These are phyloP conservation scores for Drosophila seguyi DNA, from an alignment of 1,140 invertebrate species.

Conservation along the genomic window DNA sequence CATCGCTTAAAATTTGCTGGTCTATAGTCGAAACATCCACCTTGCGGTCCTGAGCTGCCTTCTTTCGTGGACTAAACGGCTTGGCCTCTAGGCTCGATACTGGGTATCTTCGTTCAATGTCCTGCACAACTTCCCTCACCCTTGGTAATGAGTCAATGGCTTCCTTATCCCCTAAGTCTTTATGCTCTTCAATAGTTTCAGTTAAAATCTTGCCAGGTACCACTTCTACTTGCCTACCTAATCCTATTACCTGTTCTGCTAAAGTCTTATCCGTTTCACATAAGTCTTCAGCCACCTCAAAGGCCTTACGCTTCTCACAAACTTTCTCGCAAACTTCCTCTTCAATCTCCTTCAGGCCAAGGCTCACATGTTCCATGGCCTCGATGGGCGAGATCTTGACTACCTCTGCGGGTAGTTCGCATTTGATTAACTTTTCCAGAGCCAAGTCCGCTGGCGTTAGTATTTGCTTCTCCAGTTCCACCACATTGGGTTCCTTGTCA, in stretches of 20 bases:
- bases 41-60: conserved; percentile 35
- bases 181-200: conserved; percentile 52
- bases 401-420: conserved; percentile 55
- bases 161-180: conserved; percentile 67
- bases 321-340: conserved; percentile 78
- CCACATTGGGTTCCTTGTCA: conserved; percentile 49
- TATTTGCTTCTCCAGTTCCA: conserved; percentile 74
- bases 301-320: conserved; percentile 71
- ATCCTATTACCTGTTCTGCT: conserved; percentile 65
- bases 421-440: conserved; percentile 54
- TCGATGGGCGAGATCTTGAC: conserved; percentile 72
- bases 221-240: conserved; percentile 62
- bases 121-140: conserved; percentile 72
- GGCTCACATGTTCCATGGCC: conserved; percentile 47
- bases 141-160: conserved; percentile 56
- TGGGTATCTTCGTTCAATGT: conserved; percentile 69
- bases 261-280: conserved; percentile 80
- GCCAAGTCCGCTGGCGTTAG: conserved; percentile 63
- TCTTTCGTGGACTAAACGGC: conserved; percentile 74
- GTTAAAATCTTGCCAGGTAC: conserved; percentile 73
- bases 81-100: conserved; percentile 59
- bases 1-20: conserved; percentile 71
- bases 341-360: conserved; percentile 51
- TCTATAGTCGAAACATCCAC: conserved; percentile 64
- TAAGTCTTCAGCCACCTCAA: conserved; percentile 78